Evolutionary conservation across 2,888 invertebrate species (phyloP), one percentile per base, ranked within the genome.

Genomic region (Oscheius sp.): DNA sequence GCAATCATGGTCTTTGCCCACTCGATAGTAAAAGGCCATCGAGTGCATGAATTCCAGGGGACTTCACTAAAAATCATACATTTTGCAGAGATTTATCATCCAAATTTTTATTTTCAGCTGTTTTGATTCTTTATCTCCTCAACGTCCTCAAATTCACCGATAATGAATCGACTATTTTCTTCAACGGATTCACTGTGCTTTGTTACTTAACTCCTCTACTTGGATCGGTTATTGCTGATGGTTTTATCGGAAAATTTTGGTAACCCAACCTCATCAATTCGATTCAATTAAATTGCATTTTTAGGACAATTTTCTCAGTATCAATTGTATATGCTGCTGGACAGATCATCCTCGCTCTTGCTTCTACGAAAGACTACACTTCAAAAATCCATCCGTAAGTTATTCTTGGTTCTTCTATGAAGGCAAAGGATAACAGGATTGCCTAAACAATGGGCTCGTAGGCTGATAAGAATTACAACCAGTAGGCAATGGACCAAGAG

Each of bases 191-290:
- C 88, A 91, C 92, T 1, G 93, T 93, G 91, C 89, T 95, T 81
- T 93, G 93, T 20, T 98, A 93, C 89, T 92, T 94, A 88, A 93
- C 93, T 76, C 95, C 95, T 0, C 80, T 95, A 1, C 84, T 95
- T 37, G 97, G 97, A 8, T 96, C 96, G 39, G 92, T 96, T 86
- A 88, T 97, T 50, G 95, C 97, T 0, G 97, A 98, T 88, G 93
- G 94, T 69, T 92, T 91, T 89, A 89, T 96, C 52, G 97, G 97
- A 66, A 93, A 95, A 89, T 97, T 93, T 88, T 92, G 90, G 90
- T 90, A 77, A 78, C 31, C 20, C n/a, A 63, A 34, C 33, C 33
- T 61, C 37, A 10, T 45, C 23, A 8, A 27, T 2, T 12, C 3
- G 12, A 39, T 17, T 25, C 3, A 6, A 4, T n/a, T n/a, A n/a